Percentiles rank a stretch among this genome's conserved stretches.
phyloP scores from a whole-genome alignment of 2,888 invertebrate genomes.

The Digitonthophagus gazella region DNA sequence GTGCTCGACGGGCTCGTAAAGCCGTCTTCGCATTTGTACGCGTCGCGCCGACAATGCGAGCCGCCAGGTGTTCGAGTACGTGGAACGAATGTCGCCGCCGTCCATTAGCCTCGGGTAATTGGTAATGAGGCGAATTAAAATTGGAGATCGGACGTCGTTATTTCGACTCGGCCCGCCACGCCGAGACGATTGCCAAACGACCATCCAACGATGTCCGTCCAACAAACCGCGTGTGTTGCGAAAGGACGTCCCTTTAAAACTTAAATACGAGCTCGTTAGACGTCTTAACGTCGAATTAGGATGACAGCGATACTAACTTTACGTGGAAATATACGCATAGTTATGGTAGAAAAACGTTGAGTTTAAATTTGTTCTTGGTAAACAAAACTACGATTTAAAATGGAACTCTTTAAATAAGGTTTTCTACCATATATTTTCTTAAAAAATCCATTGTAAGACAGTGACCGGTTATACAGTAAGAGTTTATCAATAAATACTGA shows the following conservation, averaged over 20 bases:
- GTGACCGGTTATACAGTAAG: too few relatives aligned
- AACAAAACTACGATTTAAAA: too few relatives aligned
- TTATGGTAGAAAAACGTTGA: too few relatives aligned
- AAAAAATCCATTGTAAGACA: too few relatives aligned
- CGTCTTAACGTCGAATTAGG: too few relatives aligned
- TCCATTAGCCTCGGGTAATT: neutral
- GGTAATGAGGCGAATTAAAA: neutral
- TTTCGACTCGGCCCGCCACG: neutral
- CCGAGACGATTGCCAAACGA: neutral
- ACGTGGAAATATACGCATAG: too few relatives aligned
- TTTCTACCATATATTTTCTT: too few relatives aligned
- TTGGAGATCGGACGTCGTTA: neutral
- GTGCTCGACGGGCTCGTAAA: neutral
- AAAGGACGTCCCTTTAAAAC: too few relatives aligned
- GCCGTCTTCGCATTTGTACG: conserved; percentile 10
- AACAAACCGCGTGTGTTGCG: neutral
- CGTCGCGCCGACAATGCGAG: conserved; percentile 11
- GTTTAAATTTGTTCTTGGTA: too few relatives aligned
- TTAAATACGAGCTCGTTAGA: too few relatives aligned
- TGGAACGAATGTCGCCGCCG: neutral
- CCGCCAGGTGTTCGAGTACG: neutral
- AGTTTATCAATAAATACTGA: conserved; percentile 8
- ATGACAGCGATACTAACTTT: too few relatives aligned
- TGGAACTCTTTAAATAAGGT: too few relatives aligned
- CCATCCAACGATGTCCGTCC: neutral